Percentiles rank a stretch among this genome's conserved stretches.
These are phyloP conservation scores for Acromyrmex echinatior DNA, from an alignment of 1,140 invertebrate species.

Conservation along the genomic window DNA sequence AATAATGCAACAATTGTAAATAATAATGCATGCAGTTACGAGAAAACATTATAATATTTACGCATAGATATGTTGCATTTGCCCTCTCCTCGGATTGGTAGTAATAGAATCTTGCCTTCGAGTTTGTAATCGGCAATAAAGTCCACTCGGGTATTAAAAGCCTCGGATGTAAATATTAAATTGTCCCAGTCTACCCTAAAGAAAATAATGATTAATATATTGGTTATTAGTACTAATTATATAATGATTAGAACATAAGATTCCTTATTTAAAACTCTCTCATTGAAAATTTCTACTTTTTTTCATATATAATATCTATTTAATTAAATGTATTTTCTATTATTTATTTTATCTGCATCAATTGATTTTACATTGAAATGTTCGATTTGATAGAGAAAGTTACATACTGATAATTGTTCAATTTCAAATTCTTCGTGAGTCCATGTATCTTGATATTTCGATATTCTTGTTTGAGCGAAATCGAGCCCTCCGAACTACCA, in stretches of 20 bases:
- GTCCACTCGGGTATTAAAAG: constrained; percentile 84
- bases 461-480: constrained; percentile 88
- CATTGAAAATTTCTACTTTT: too few species aligned
- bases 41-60: constrained; percentile 82
- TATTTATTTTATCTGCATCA: neutral
- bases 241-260: too few species aligned
- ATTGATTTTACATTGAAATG: neutral
- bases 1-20: neutral
- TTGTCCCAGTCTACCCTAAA: constrained; percentile 86
- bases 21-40: neutral
- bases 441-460: constrained; percentile 88
- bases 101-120: constrained; percentile 89
- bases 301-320: neutral
- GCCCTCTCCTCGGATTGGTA: constrained; percentile 91
- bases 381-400: neutral
- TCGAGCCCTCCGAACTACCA: constrained; percentile 87
- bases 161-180: constrained; percentile 85
- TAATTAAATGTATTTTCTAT: constrained; percentile 4
- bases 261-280: too few species aligned
- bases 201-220: constrained; percentile 9
- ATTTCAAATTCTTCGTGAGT: constrained; percentile 85
- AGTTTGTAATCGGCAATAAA: constrained; percentile 90
- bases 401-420: constrained; percentile 70
- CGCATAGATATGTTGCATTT: constrained; percentile 90
- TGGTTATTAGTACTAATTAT: neutral